Percentiles rank a stretch among this genome's conserved stretches.
Evolutionary conservation across 2,113 vertebrate species (phyloP).

Genomic region (Arizona elegans): DNA sequence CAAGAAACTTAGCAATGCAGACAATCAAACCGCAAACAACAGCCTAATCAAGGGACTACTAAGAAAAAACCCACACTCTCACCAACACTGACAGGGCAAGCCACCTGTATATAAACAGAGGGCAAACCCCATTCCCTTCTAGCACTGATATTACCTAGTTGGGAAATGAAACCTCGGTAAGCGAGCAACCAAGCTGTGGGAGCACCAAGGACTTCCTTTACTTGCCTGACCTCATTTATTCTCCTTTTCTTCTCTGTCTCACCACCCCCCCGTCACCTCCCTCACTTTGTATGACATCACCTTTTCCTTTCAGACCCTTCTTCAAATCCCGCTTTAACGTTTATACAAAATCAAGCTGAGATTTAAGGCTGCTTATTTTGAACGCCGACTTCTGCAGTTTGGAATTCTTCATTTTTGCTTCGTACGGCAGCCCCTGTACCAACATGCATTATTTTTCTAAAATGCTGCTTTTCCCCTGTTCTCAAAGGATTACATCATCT

Average conservation of each 20-base stretch:
- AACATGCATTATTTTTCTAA: not conserved
- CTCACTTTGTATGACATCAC: not conserved
- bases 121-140: not conserved
- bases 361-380: not conserved
- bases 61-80: not conserved
- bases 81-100: not conserved
- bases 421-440: too few relatives aligned
- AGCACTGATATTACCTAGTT: not conserved
- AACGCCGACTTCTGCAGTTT: not conserved
- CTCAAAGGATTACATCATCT: not conserved
- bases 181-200: not conserved
- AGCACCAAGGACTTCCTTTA: not conserved
- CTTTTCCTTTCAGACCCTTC: not conserved
- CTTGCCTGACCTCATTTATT: not conserved
- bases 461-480: not conserved
- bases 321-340: not conserved
- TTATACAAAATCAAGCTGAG: not conserved
- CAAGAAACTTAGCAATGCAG: not conserved
- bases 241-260: not conserved
- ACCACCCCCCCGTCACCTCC: not conserved
- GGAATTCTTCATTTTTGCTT: not conserved
- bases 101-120: not conserved
- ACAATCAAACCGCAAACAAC: not conserved
- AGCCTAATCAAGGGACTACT: not conserved
- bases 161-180: not conserved